Evolutionary conservation across 2,888 invertebrate species (phyloP), one percentile per base, ranked within the genome.

Genomic region (Drosophila phalerata): DNA sequence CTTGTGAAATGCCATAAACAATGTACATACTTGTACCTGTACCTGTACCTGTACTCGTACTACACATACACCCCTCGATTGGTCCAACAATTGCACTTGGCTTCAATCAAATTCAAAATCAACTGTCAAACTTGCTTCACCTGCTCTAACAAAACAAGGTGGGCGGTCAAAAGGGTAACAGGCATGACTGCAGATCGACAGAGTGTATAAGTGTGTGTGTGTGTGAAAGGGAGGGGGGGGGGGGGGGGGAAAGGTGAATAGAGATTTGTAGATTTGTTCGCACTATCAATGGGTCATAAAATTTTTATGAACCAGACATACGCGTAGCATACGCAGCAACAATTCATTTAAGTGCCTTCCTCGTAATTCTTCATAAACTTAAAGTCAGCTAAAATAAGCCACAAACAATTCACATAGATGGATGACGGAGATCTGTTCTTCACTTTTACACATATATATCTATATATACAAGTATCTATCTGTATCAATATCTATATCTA

Each of bases 231-330:
- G 22, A 42, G 17, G 13, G 19, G 17, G n/a, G 37, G 17, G 25
- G 9, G 30, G 47, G 17, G 10, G 17, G 15, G 17, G 17, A 2
- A 10, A 8, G 49, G 13, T 37, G 55, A 25, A 1, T 32, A 11
- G 38, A 25, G 43, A 28, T 38, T 17, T 28, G 28, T 28, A 28
- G 57, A 47, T 45, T 47, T 83, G 86, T 91, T 91, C 88, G 90
- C 91, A 90, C 91, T 92, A 90, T 90, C 86, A 90, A 90, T 90
- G 83, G 90, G 81, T 91, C 91, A 91, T 92, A 92, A 92, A 91
- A 91, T 78, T 91, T 92, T 91, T 91, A 91, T 91, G 90, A 88
- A 82, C 88, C 72, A 69, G 69, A 71, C 57, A 61, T 56, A 69
- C 72, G 72, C 69, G 65, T 75, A 78, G 68, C 71, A 88, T 69